phyloP scores from a whole-genome alignment of 2,888 invertebrate genomes.

The Axea sp. region DNA sequence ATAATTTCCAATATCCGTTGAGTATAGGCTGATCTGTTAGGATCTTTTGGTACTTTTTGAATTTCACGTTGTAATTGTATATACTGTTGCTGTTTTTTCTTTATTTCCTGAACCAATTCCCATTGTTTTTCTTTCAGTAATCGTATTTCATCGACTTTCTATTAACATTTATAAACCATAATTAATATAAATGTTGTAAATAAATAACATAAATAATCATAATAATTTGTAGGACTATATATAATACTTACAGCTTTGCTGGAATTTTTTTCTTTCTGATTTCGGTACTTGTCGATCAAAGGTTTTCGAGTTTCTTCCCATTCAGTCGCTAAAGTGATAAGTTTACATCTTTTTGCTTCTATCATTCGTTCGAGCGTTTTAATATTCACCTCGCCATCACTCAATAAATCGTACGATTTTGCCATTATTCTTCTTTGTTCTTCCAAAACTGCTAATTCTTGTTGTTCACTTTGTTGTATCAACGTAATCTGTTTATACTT shows the following conservation, averaged over 20 bases:
- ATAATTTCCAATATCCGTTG: conserved; percentile 96
- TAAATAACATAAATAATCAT: conserved; percentile 8
- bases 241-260: conserved; percentile 78
- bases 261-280: conserved; percentile 76
- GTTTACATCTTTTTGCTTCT: conserved; percentile 83
- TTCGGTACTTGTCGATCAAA: conserved; percentile 82
- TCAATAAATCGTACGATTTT: conserved; percentile 84
- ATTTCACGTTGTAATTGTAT: conserved; percentile 83
- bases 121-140: conserved; percentile 82
- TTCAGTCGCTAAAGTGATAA: conserved; percentile 84
- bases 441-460: conserved; percentile 77
- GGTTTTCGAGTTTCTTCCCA: conserved; percentile 88
- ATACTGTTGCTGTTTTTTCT: conserved; percentile 79
- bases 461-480: conserved; percentile 76
- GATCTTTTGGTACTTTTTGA: conserved; percentile 82
- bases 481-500: conserved; percentile 71
- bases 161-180: no score
- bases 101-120: conserved; percentile 79
- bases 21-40: conserved; percentile 90
- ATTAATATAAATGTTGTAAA: no score
- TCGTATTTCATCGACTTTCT: conserved; percentile 81
- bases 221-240: not conserved
- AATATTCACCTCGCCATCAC: conserved; percentile 83
- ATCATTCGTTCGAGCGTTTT: conserved; percentile 82
- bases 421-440: conserved; percentile 81